These are phyloP conservation scores for Pecten maximus DNA, from an alignment of 2,888 invertebrate species.

Conservation along the genomic window DNA sequence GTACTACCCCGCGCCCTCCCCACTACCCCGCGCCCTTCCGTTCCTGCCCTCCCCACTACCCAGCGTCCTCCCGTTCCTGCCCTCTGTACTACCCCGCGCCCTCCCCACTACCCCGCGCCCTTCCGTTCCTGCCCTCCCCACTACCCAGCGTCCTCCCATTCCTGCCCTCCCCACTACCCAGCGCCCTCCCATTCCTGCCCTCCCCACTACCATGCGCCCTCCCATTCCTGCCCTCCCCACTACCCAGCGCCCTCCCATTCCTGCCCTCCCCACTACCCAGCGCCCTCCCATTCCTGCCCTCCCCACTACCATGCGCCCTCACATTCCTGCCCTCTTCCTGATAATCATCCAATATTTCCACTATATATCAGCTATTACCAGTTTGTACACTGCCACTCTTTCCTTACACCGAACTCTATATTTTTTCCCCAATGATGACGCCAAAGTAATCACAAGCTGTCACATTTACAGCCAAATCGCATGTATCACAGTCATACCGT, in stretches of 20 bases:
- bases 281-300: background rate
- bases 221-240: background rate
- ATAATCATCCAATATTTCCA: too few relatives aligned
- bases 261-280: background rate
- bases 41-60: background rate
- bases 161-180: background rate
- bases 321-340: background rate
- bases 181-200: background rate
- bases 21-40: background rate
- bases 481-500: background rate
- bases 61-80: background rate
- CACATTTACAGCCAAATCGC: background rate
- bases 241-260: background rate
- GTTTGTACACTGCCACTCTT: background rate
- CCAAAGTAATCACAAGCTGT: background rate
- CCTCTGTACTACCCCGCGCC: too few relatives aligned
- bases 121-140: background rate
- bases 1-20: background rate
- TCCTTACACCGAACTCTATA: background rate
- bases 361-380: too few relatives aligned
- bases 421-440: background rate
- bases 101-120: background rate
- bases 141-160: background rate
- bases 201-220: background rate
- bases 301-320: background rate